Evolutionary conservation across 2,888 invertebrate genomes (phyloP), one percentile per base, ranked within the genome.

Genomic region (Amblyjoppa fuscipennis): DNA sequence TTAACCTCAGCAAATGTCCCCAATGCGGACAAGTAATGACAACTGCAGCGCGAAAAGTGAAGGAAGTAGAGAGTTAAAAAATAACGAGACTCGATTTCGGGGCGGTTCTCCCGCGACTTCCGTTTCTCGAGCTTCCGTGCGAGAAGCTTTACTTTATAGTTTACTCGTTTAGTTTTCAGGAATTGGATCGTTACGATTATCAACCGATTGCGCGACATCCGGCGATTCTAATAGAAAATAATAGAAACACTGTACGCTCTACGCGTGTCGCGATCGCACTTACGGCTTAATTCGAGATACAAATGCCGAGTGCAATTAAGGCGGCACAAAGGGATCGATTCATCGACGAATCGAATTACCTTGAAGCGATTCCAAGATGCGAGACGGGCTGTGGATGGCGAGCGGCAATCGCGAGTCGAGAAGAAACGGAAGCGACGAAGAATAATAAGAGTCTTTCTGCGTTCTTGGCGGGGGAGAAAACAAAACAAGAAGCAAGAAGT

Each of bases 261-360:
- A 64, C 31, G 34, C 64, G 34, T 64, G 64, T 38, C 38, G 20
- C 38, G 31, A 31, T 34, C 16, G 31, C 64, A n/a, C 34, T 31
- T 9, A 7, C 34, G 64, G n/a, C 20, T 64, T 16, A 11, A 34
- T 31, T 31, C 6, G 38, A n/a, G 34, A 20, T 34, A 20, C 31
- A 31, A 34, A 13, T 38, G 38, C 16, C 16, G 34, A 64, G 20
- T 34, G n/a, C 31, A 38, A 31, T 34, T 64, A 9, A 20, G 0
- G 25, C 34, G 38, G 20, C n/a, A 64, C 64, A 64, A 64, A 38
- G 88, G 87, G 90, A 91, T 90, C 87, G 85, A 90, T 91, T 91
- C 89, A 91, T 88, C 84, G 89, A 82, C 84, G 69, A 73, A 77
- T 45, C 70, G 81, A 85, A 90, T 91, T 89, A 90, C 86, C 85